Evolutionary conservation across 2,113 vertebrate species (phyloP).

Genomic region (Amphiprion ocellaris): DNA sequence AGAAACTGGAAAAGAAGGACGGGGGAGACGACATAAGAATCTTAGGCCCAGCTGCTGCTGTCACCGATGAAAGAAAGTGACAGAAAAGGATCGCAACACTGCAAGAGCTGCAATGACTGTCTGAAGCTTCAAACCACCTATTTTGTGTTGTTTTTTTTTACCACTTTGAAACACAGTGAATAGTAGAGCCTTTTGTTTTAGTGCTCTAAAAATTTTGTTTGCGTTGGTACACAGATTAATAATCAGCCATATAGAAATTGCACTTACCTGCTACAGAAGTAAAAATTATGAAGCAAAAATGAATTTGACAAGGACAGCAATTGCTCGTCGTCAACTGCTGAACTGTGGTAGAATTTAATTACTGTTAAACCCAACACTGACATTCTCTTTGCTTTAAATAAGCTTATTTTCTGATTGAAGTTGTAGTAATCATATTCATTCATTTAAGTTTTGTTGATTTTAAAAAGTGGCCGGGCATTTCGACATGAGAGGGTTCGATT

Average conservation of each 20-base stretch:
- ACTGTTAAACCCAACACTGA: slow-evolving; percentile 4
- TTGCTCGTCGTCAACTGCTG: background rate
- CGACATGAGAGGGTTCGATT: too few species aligned
- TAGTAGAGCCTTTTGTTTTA: background rate
- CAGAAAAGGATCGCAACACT: background rate
- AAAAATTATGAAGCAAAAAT: slow-evolving; percentile 29
- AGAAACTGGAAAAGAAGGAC: slow-evolving; percentile 15
- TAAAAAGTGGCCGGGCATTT: background rate
- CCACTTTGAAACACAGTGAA: background rate
- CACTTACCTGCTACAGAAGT: background rate
- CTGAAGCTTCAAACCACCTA: background rate
- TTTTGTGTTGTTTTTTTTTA: background rate
- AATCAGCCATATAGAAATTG: background rate
- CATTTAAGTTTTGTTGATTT: background rate
- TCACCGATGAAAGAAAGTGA: background rate
- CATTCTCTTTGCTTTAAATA: background rate
- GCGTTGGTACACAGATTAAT: background rate
- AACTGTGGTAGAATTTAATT: slow-evolving; percentile 15
- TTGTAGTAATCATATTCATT: background rate
- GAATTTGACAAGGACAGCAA: slow-evolving; percentile 8
- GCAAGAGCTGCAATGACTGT: background rate
- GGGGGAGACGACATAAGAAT: background rate
- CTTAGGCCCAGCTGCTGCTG: background rate
- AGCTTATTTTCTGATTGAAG: background rate
- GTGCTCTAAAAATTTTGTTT: slow-evolving; percentile 2